Evolutionary conservation across 2,797 vertebrate genomes (phyloP), one percentile per base, ranked within the genome.

Genomic region (Myotis planiceps): DNA sequence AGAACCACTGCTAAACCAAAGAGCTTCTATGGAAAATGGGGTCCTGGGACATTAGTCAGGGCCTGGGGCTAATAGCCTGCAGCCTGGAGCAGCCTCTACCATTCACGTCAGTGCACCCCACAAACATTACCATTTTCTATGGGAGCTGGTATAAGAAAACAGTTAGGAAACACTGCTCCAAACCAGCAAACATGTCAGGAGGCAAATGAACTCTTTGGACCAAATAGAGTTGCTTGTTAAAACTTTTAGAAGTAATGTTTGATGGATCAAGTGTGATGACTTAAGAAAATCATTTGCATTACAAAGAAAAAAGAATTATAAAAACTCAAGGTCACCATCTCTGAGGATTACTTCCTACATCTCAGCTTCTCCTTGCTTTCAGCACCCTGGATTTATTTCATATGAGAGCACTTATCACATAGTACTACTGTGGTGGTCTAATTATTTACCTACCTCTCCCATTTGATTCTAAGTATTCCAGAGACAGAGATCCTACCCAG

Each of bases 231-330:
- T 65, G 45, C 37, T 81, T 91, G 37, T 71, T 66, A 74, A 86
- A 86, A 75, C 19, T 63, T 63, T 92, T 88, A 81, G 21, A 85
- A 86, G 32, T 69, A 75, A 27, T 78, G 3, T 90, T 78, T 71
- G 29, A 65, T 88, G 25, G 58, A 68, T 45, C 82, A 49, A 51
- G 4, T 90, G 66, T 93, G 34, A 91, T 66, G 39, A 69, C 13
- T 95, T 91, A 65, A 66, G 91, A 84, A 90, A 68, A 96, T 66
- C 15, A 90, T 83, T 97, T 95, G 32, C 25, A 58, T 81, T 83
- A 45, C 3, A 58, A 74, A 72, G 32, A 94, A 58, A 32, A 53
- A 39, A 37, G 16, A 88, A 76, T 34, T 47, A 32, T 45, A 32
- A 82, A 88, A 47, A 37, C 2, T 75, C 19, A 83, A 85, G n/a